These are phyloP conservation scores for Rhinophrynus dorsalis DNA, from an alignment of 2,797 vertebrate species.

Conservation along the genomic window DNA sequence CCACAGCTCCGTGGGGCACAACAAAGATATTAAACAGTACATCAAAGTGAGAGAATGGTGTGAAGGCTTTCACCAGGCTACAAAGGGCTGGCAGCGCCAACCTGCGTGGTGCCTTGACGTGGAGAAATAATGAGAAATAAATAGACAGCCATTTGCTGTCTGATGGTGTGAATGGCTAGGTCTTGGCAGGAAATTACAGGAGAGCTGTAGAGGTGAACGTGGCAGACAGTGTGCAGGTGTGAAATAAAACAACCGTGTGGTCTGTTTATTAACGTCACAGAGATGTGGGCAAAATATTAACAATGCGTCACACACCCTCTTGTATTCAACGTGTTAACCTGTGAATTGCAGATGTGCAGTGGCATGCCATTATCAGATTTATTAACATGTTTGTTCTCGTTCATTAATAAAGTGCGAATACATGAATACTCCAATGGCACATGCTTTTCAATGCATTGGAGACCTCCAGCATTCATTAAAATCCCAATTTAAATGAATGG, in stretches of 20 bases:
- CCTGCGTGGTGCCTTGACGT: neutral
- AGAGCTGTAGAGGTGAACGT: neutral
- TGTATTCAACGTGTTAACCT: too few relatives aligned
- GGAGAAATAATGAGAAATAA: conserved; percentile 16
- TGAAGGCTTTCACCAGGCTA: conserved; percentile 26
- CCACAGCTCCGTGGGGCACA: conserved; percentile 44
- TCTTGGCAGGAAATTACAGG: conserved; percentile 1
- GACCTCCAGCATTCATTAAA: too few relatives aligned
- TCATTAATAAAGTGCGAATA: too few relatives aligned
- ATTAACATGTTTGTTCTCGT: too few relatives aligned
- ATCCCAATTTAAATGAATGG: too few relatives aligned
- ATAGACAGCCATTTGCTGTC: conserved; percentile 22
- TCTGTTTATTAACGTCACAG: too few relatives aligned
- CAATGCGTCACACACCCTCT: too few relatives aligned
- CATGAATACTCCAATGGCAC: too few relatives aligned
- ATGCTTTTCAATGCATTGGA: too few relatives aligned
- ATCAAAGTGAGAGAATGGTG: conserved; percentile 29
- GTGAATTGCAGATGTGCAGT: too few relatives aligned
- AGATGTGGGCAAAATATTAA: too few relatives aligned
- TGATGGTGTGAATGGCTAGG: conserved; percentile 27
- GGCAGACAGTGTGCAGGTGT: conserved; percentile 23
- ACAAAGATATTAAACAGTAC: conserved; percentile 47
- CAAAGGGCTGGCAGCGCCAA: conserved; percentile 2
- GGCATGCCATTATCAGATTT: too few relatives aligned
- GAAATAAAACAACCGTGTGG: neutral